These are phyloP conservation scores for Andrena cerasifolii DNA, from an alignment of 1,140 invertebrate genomes.

Conservation along the genomic window DNA sequence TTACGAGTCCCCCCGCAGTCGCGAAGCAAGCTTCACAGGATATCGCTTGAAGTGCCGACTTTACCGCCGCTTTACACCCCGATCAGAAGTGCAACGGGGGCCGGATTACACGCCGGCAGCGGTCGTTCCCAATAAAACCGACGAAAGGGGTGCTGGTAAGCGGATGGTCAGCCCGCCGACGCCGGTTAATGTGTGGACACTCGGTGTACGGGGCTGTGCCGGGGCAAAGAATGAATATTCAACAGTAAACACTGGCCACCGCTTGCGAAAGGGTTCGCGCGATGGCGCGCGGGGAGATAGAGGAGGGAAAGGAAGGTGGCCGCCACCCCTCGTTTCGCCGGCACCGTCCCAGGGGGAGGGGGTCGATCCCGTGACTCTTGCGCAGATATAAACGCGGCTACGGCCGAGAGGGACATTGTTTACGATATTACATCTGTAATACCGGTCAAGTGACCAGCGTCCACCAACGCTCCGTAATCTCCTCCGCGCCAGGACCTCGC, in stretches of 20 bases:
- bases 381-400: conserved; percentile 59
- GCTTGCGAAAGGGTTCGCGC: conserved; percentile 55
- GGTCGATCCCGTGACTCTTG: conserved; percentile 57
- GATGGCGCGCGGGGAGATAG: conserved; percentile 49
- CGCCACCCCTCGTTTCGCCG: conserved; percentile 12
- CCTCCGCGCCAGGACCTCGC: conserved; percentile 62
- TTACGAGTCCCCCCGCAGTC: no score
- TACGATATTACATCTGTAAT: conserved; percentile 77
- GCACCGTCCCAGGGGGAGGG: conserved; percentile 10
- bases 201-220: conserved; percentile 53
- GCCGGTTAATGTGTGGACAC: conserved; percentile 63
- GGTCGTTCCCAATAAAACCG: conserved; percentile 34
- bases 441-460: conserved; percentile 72
- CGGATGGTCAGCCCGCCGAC: conserved; percentile 44
- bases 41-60: neutral
- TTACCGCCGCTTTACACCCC: neutral
- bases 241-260: conserved; percentile 66
- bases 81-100: neutral
- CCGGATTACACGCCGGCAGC: neutral
- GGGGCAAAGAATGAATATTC: conserved; percentile 70
- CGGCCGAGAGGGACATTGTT: conserved; percentile 69
- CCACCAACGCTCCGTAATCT: conserved; percentile 70
- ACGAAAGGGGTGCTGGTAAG: conserved; percentile 27
- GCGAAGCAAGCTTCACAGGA: no score
- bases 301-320: conserved; percentile 43